Conservation (phyloP, 2,888 invertebrate genomes). For the Bembecia ichneumoniformis region DNA sequence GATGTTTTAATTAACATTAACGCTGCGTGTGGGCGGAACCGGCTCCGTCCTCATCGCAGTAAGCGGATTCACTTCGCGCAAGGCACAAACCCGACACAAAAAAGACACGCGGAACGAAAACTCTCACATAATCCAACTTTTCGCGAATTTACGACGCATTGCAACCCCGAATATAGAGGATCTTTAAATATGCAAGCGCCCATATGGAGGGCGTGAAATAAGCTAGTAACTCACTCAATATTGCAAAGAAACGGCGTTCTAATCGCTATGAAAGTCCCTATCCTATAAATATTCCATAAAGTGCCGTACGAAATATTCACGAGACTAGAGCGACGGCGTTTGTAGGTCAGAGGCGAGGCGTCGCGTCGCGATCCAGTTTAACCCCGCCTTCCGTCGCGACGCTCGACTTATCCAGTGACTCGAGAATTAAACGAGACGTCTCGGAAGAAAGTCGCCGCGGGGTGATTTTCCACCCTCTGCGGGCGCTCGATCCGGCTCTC, state of each 20-base stretch:
- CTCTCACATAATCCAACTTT: constrained; percentile 19
- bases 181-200: constrained; percentile 52
- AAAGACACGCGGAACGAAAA: constrained; percentile 8
- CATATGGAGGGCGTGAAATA: constrained; percentile 42
- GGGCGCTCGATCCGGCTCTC: constrained; percentile 17
- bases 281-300: constrained; percentile 60
- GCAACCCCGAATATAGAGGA: constrained; percentile 17
- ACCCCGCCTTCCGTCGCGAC: constrained; percentile 39
- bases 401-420: constrained; percentile 21
- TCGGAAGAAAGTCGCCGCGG: constrained; percentile 34
- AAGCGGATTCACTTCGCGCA: neutral
- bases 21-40: constrained; percentile 33
- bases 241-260: constrained; percentile 56
- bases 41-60: constrained; percentile 10
- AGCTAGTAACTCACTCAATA: constrained; percentile 40
- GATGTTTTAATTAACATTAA: constrained; percentile 35
- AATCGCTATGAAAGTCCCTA: constrained; percentile 46
- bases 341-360: constrained; percentile 50
- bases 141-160: constrained; percentile 32
- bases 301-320: constrained; percentile 47
- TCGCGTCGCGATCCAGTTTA: constrained; percentile 38
- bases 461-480: constrained; percentile 48
- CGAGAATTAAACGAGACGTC: constrained; percentile 27
- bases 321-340: constrained; percentile 28
- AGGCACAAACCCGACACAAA: neutral